Conservation (phyloP, 92 coral and sea anemone species). For the Parazoanthus darwini region DNA sequence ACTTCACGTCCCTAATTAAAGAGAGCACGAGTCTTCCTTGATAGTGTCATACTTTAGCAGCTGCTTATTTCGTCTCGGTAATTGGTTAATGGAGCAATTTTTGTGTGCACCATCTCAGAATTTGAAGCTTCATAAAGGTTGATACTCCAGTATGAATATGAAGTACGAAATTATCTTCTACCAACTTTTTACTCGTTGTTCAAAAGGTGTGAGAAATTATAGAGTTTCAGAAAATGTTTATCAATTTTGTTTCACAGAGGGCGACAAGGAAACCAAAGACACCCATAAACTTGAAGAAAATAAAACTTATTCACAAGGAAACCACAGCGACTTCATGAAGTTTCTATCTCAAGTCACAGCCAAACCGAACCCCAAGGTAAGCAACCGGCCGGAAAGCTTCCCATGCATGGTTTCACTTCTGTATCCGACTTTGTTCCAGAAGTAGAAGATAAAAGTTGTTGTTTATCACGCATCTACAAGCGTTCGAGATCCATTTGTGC, state of each 20-base stretch:
- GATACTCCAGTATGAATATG: neutral
- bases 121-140: no score
- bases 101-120: no score
- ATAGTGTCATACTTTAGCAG: neutral
- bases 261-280: conserved; percentile 58
- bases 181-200: neutral
- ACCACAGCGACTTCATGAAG: conserved; percentile 63
- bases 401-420: neutral
- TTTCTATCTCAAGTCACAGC: conserved; percentile 61
- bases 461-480: neutral
- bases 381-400: neutral
- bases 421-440: neutral
- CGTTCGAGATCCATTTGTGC: no score
- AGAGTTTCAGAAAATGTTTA: neutral
- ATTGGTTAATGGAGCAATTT: no score
- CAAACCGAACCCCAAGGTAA: conserved; percentile 79
- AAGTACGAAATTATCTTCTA: no score
- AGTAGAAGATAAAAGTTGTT: neutral
- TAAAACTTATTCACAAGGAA: conserved; percentile 84
- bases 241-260: conserved; percentile 43
- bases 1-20: neutral
- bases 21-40: neutral
- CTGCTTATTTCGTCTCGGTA: neutral
- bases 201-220: neutral
- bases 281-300: conserved; percentile 60